Evolutionary conservation across 2,113 vertebrate species (phyloP), one percentile per base, ranked within the genome.

Genomic region (Phasianus colchicus): DNA sequence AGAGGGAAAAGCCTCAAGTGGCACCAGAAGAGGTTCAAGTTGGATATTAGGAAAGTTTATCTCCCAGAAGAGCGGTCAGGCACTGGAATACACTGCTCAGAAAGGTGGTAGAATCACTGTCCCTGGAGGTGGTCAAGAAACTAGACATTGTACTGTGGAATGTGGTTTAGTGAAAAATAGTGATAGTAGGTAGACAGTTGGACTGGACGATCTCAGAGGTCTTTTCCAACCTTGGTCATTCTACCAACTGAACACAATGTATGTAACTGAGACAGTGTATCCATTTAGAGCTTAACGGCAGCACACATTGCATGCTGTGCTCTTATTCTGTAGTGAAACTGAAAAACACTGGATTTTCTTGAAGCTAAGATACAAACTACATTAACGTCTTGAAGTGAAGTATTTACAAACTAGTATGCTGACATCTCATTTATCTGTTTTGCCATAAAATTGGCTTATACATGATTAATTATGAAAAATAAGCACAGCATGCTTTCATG

Each of bases 391-490:
- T 88, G 69, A 92, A 91, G 85, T 29, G 80, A 92, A 64, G 24
- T 92, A 90, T 93, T 96, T 92, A 89, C 78, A 95, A 92, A 92
- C 92, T 95, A 93, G 76, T 93, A 83, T 19, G 94, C 83, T 81
- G 78, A 96, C 81, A 93, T 71, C 58, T 89, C 92, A 91, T 95
- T 94, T 91, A 90, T 93, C 79, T 89, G 40, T 78, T 96, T 91
- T 83, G 76, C 89, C 69, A 82, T 90, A 75, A 94, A 95, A 95
- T 87, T 95, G 93, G 83, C 65, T 96, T 96, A 92, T 95, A 80
- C 38, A 81, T 88, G 38, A 96, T 89, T 97, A 95, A 96, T 95
- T 83, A 92, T 32, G 61, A 95, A 95, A 96, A 96, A 96, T 89
- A 90, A 93, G 70, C 69, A 80, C 75, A 95, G 77, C 71, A 71